Base-by-base conservation (phyloP, 1,140 invertebrate species). In the Plectrocnemia conspersa region DNA sequence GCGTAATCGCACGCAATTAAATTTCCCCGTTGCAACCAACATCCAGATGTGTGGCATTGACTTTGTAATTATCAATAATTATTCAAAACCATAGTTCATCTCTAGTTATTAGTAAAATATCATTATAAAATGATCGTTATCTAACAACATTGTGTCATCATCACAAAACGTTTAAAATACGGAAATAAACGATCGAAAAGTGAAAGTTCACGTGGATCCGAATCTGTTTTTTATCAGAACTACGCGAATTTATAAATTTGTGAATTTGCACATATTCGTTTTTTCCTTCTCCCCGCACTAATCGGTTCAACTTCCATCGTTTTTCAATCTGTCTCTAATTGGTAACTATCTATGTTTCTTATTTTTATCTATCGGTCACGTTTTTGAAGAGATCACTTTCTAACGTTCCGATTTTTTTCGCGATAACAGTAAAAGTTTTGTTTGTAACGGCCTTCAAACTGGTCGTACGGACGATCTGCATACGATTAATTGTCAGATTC, bases 341-440 rank as follows among this genome's bases (percentile, higher is more conserved):
- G 7, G n/a, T 9, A 10, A 19, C 16, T 40, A 40, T 15, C n/a
- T n/a, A n/a, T n/a, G n/a, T n/a, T n/a, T n/a, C n/a, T n/a, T n/a
- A n/a, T n/a, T n/a, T n/a, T n/a, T n/a, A 15, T 40, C 36, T 40
- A 16, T 40, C 36, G 36, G 36, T 40, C 36, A 40, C 36, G 36
- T 40, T 40, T 19, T 40, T 40, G 4, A n/a, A 15, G 11, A 15
- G 36, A 5, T 40, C 36, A 40, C 36, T 40, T 40, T 40, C 36
- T 40, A 40, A 40, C 36, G 36, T 15, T 13, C 7, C 16, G 36
- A 40, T 40, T 40, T 40, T 40, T 40, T 7, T 19, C 15, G 9
- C 16, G 36, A 40, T 40, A 40, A 18, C 21, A 2, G 36, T 40
- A 40, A 40, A 40, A 40, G 36, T 40, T 19, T 13, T 18, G 11